These are phyloP conservation scores for Pseudanteris insignis DNA, from an alignment of 2,888 invertebrate species.

Conservation along the genomic window DNA sequence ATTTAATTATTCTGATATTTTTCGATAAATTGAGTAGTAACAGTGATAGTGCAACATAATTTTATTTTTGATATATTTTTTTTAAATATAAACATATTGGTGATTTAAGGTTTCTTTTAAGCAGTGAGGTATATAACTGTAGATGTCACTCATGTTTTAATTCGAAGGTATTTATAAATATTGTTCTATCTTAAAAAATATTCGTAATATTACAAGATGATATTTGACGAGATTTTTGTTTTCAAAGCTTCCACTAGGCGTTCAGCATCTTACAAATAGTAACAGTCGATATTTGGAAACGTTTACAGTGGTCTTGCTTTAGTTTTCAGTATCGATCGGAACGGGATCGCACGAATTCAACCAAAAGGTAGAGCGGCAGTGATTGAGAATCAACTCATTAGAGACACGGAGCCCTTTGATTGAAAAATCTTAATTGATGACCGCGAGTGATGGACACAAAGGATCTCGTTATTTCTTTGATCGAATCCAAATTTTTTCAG, in stretches of 20 bases:
- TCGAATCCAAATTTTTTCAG: slow-evolving; percentile 20
- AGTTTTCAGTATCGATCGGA: slow-evolving; percentile 31
- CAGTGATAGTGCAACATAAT: no score
- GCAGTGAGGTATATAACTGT: no score
- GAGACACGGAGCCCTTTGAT: slow-evolving; percentile 20
- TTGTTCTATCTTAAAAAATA: no score
- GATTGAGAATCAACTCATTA: slow-evolving; percentile 21
- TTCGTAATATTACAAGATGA: slow-evolving; percentile 43
- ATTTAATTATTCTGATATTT: no score
- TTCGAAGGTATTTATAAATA: no score
- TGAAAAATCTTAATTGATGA: slow-evolving; percentile 38
- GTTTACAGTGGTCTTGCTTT: slow-evolving; percentile 25
- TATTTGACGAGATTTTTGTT: slow-evolving; percentile 42
- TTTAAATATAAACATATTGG: no score
- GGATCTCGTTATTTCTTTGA: slow-evolving; percentile 28
- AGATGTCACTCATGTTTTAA: no score
- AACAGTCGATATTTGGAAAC: slow-evolving; percentile 30
- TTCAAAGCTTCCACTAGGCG: no score
- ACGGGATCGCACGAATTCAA: slow-evolving; percentile 20
- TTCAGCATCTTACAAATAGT: slow-evolving; percentile 32
- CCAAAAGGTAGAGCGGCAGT: slow-evolving; percentile 6
- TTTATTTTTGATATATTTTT: no score
- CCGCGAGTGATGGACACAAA: slow-evolving; percentile 23
- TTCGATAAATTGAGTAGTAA: no score
- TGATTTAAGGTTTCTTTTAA: no score